A percentile compares a stretch with the other conserved stretches of the same genome.
phyloP scores from a whole-genome alignment of 1,140 invertebrate genomes.

The Diachasmimorpha longicaudata region DNA sequence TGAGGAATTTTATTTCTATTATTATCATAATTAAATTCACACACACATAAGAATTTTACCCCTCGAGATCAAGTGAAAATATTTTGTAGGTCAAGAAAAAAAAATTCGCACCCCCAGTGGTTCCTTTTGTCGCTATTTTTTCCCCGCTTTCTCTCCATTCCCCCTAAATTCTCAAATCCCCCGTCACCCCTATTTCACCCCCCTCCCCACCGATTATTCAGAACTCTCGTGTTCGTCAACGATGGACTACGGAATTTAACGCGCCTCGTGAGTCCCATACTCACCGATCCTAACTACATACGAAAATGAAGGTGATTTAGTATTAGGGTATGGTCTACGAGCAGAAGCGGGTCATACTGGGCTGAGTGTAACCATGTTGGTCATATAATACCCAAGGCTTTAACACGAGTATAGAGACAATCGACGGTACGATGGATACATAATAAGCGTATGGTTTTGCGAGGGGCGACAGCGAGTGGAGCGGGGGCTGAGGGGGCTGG shows the following conservation, averaged over 20 bases:
- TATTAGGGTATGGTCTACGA: not conserved
- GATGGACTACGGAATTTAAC: slow-evolving; percentile 56
- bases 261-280: slow-evolving; percentile 34
- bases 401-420: slow-evolving; percentile 25
- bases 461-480: not conserved
- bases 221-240: slow-evolving; percentile 46
- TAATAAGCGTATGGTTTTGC: slow-evolving; percentile 30
- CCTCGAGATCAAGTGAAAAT: no score
- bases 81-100: no score
- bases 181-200: not conserved
- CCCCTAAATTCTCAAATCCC: not conserved
- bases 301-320: not conserved
- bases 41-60: no score
- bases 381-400: slow-evolving; percentile 20
- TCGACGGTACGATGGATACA: slow-evolving; percentile 30
- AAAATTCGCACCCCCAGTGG: no score
- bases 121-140: no score
- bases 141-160: no score
- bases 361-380: slow-evolving; percentile 47
- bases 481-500: no score
- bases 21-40: no score
- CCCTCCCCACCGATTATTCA: not conserved
- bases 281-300: not conserved
- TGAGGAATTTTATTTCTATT: no score
- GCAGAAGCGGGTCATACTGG: slow-evolving; percentile 42